Evolutionary conservation across 2,113 vertebrate genomes (phyloP).

Genomic region (Sturnira hondurensis): DNA sequence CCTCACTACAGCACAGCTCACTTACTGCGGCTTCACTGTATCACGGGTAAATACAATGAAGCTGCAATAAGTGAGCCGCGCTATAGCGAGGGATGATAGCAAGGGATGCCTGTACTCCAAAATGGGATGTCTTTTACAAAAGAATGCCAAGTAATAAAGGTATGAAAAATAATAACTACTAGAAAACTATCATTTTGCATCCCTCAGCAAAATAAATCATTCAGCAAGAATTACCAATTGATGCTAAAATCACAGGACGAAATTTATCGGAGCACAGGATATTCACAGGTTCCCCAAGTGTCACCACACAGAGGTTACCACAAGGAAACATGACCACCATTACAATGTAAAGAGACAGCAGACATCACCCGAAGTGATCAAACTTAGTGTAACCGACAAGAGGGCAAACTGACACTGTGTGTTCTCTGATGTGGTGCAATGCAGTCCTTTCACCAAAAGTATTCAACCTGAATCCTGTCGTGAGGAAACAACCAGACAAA

Average conservation of each 20-base stretch:
- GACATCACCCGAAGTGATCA: not conserved
- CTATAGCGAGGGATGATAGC: too few relatives aligned
- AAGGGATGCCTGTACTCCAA: not conserved
- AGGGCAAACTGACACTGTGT: too few relatives aligned
- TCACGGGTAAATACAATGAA: too few relatives aligned
- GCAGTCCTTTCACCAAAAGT: not conserved
- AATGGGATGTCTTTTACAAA: not conserved
- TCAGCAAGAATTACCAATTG: not conserved
- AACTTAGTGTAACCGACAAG: not conserved
- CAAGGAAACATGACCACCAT: not conserved
- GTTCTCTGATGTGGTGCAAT: not conserved
- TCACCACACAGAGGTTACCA: not conserved
- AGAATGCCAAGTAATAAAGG: not conserved
- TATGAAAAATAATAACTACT: not conserved
- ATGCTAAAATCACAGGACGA: not conserved
- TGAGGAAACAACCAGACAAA: not conserved
- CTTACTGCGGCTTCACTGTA: too few relatives aligned
- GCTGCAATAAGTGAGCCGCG: too few relatives aligned
- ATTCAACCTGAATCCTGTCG: not conserved
- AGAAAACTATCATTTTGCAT: not conserved
- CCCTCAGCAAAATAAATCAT: not conserved
- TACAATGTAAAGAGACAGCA: not conserved
- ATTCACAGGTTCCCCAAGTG: not conserved
- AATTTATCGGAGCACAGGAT: not conserved
- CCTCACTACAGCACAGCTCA: too few relatives aligned